Conservation (phyloP, 2,888 invertebrate species). For the Tachina lurida region DNA sequence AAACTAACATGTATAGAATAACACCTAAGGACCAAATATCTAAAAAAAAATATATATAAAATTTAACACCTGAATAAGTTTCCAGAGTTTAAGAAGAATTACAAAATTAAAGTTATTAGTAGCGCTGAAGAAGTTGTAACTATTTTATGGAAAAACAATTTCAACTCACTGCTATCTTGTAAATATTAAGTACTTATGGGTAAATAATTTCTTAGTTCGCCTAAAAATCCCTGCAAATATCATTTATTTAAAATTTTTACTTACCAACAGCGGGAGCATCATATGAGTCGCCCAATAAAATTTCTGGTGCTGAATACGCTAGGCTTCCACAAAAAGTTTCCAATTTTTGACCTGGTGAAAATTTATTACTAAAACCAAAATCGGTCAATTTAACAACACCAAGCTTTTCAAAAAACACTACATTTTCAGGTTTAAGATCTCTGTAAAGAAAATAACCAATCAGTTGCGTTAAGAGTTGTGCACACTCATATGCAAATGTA, state of each 20-base stretch:
- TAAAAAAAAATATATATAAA: conserved; percentile 77
- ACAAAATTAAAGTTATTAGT: neutral
- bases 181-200: no score
- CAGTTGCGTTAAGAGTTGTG: neutral
- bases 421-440: conserved; percentile 99
- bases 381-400: conserved; percentile 99
- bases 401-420: conserved; percentile 98
- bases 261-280: conserved; percentile 98
- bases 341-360: conserved; percentile 97
- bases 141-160: no score
- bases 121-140: no score
- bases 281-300: conserved; percentile 98
- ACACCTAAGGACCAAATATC: conserved; percentile 99
- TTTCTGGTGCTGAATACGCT: conserved; percentile 99
- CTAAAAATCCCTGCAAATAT: neutral
- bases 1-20: conserved; percentile 98
- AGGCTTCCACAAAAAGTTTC: conserved; percentile 99
- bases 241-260: conserved; percentile 75
- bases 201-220: no score
- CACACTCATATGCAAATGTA: neutral
- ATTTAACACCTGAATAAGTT: no score
- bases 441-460: conserved; percentile 82
- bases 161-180: no score
- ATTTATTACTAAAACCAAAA: conserved; percentile 98
- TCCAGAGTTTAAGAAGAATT: conserved; percentile 13